Evolutionary conservation across 2,888 invertebrate species (phyloP).

Genomic region (Drosophila neonasuta): DNA sequence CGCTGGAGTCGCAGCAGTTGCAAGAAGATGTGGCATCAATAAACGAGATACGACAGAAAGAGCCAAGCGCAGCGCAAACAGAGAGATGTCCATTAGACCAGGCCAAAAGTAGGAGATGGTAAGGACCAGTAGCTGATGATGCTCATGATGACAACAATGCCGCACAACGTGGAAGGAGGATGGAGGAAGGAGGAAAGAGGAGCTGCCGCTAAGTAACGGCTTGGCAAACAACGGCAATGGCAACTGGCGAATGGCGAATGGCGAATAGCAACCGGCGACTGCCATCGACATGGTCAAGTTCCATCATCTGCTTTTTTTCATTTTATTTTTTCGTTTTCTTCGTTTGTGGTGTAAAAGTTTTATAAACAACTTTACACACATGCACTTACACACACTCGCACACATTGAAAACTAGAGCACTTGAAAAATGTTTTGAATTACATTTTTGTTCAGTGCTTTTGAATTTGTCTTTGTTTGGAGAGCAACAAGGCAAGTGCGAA

Average conservation of each 20-base stretch:
- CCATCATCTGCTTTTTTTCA: slow-evolving; percentile 39
- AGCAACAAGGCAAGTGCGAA: slow-evolving; percentile 57
- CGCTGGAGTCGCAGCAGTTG: slow-evolving; percentile 16
- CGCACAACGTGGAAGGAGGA: not conserved
- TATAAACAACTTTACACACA: slow-evolving; percentile 69
- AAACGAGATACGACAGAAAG: slow-evolving; percentile 67
- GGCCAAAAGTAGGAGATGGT: slow-evolving; percentile 14
- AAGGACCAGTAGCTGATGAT: slow-evolving; percentile 52
- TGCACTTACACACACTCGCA: slow-evolving; percentile 34
- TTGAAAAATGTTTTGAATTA: slow-evolving; percentile 73
- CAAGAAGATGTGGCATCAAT: slow-evolving; percentile 65
- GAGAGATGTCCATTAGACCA: slow-evolving; percentile 60
- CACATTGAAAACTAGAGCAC: slow-evolving; percentile 63
- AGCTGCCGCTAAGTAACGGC: slow-evolving; percentile 65
- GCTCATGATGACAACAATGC: slow-evolving; percentile 20
- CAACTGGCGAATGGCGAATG: not conserved
- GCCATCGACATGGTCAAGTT: slow-evolving; percentile 74
- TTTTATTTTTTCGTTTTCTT: slow-evolving; percentile 30
- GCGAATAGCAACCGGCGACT: slow-evolving; percentile 26
- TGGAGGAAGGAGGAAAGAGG: not conserved
- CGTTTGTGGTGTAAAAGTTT: slow-evolving; percentile 65
- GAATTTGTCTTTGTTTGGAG: slow-evolving; percentile 48
- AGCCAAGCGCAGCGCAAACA: slow-evolving; percentile 51
- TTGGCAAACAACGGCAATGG: slow-evolving; percentile 69
- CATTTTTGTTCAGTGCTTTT: slow-evolving; percentile 54